Evolutionary conservation across 2,113 vertebrate genomes (phyloP).

Genomic region (Rhynchomys soricoides): DNA sequence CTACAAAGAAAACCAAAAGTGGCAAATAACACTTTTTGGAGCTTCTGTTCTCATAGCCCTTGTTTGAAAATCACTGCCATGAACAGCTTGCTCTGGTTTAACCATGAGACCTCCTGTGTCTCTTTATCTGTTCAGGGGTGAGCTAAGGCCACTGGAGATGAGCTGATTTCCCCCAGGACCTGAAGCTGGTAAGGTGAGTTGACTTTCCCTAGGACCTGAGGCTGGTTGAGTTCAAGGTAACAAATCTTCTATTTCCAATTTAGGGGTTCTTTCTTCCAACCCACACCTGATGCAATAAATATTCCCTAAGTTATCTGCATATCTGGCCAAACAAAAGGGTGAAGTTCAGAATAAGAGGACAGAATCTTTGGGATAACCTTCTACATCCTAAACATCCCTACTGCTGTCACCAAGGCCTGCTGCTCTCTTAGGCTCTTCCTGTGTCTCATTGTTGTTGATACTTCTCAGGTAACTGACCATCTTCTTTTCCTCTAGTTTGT

Average conservation of each 20-base stretch:
- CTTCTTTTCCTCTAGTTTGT: background rate
- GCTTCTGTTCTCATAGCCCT: background rate
- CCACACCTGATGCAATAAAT: background rate
- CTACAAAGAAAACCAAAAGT: background rate
- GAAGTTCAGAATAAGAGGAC: background rate
- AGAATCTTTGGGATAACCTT: background rate
- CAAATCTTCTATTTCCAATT: background rate
- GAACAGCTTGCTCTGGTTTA: background rate
- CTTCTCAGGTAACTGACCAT: background rate
- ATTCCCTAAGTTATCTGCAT: background rate
- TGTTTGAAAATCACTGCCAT: slow-evolving; percentile 14
- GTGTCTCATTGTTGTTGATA: background rate
- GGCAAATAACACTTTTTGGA: background rate
- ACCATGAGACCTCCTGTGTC: background rate
- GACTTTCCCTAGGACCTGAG: background rate
- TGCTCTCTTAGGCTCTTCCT: background rate
- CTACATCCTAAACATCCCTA: background rate
- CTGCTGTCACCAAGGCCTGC: no score
- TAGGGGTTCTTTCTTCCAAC: background rate
- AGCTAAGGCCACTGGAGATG: background rate
- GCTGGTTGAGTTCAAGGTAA: background rate
- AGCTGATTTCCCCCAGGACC: background rate
- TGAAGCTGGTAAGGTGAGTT: rapidly evolving
- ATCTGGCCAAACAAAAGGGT: background rate
- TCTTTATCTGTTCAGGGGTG: background rate